Evolutionary conservation across 2,113 vertebrate species (phyloP).

Genomic region (rat (Rattus norvegicus)): GRCr8 NC_086024.1:52544001-52544500

Average conservation of each 20-base stretch:
- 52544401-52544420: background rate
- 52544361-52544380: too few relatives aligned
- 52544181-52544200: background rate
- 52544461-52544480: background rate
- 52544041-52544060: background rate
- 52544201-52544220: background rate
- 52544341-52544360: too few relatives aligned
- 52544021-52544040: background rate
- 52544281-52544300: background rate
- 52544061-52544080: background rate
- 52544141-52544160: too few relatives aligned
- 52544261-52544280: background rate
- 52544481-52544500: background rate
- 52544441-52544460: too few relatives aligned
- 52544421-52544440: too few relatives aligned
- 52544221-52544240: background rate
- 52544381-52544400: rapidly evolving
- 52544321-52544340: background rate
- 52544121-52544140: background rate
- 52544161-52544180: background rate
- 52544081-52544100: background rate
- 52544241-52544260: background rate
- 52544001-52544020: background rate
- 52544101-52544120: background rate
- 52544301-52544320: background rate